Evolutionary conservation across 2,888 invertebrate genomes (phyloP).

Genomic region (Laothoe populi): DNA sequence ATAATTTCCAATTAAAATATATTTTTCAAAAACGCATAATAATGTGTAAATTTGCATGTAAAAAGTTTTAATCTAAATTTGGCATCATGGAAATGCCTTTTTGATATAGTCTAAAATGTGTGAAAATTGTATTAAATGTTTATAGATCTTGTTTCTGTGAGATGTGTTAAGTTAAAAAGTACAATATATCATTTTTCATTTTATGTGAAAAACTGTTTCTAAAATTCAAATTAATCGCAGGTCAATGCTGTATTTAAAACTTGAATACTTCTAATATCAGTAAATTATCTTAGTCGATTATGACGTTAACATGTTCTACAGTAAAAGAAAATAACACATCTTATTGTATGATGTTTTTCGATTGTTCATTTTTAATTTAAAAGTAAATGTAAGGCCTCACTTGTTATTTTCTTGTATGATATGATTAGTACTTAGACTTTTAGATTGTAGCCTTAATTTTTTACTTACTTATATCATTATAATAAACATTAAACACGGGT

Average conservation of each 20-base stretch:
- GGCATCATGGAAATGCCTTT: background rate
- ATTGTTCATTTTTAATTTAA: conserved; percentile 30
- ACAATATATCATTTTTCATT: background rate
- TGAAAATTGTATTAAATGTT: background rate
- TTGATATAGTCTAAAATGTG: background rate
- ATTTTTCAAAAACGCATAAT: background rate
- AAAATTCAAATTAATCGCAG: conserved; percentile 4
- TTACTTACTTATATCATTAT: conserved; percentile 36
- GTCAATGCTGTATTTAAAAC: background rate
- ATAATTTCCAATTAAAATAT: too few relatives aligned
- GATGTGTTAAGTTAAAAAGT: conserved; percentile 2
- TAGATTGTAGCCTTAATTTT: conserved; percentile 33
- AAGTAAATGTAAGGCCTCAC: conserved; percentile 52
- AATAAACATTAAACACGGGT: conserved; percentile 34
- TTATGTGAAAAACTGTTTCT: conserved; percentile 6
- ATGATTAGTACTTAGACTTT: conserved; percentile 42
- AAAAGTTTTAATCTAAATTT: background rate
- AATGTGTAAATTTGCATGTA: background rate
- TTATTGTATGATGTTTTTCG: background rate
- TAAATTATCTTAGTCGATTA: background rate
- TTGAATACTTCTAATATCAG: background rate
- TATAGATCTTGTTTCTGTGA: background rate
- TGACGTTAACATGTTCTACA: background rate
- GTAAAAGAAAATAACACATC: background rate
- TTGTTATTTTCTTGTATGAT: conserved; percentile 37